Evolutionary conservation across 2,113 vertebrate species (phyloP).

Genomic region (Bombycilla garrulus): DNA sequence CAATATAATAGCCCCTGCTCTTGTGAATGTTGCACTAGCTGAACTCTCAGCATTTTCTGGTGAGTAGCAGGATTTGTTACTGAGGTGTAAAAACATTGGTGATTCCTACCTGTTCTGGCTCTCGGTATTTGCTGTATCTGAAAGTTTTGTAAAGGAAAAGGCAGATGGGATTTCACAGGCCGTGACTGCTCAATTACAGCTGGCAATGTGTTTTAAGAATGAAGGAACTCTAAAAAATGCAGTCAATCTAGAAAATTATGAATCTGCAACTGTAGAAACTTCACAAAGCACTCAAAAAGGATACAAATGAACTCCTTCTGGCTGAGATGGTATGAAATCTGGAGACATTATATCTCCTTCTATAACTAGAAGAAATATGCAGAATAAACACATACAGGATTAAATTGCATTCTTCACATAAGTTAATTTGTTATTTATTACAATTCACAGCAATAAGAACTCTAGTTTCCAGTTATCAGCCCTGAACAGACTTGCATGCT

Average conservation of each 20-base stretch:
- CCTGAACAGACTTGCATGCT: not conserved
- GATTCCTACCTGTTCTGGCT: conserved; percentile 74
- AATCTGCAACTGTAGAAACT: not conserved
- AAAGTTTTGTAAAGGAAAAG: conserved; percentile 63
- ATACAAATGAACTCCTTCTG: conserved; percentile 93
- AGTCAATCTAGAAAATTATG: not conserved
- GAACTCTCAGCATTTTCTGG: not conserved
- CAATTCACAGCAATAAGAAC: not conserved
- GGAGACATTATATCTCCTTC: conserved; percentile 93
- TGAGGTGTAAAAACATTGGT: not conserved
- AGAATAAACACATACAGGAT: not conserved
- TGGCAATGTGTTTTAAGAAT: not conserved
- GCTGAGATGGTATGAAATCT: conserved; percentile 90
- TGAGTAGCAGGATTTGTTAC: not conserved
- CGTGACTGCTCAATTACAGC: not conserved
- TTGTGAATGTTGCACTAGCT: not conserved
- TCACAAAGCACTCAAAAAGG: conserved; percentile 68
- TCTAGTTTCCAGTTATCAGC: not conserved
- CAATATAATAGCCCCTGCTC: not conserved
- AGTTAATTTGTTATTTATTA: not conserved
- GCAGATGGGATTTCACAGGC: not conserved
- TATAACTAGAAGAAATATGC: conserved; percentile 79
- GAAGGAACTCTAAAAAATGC: not conserved
- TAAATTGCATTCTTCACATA: not conserved
- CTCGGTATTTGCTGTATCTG: conserved; percentile 81